Evolutionary conservation across 2,113 vertebrate genomes (phyloP).

Genomic region (Melanerpes aurifrons): DNA sequence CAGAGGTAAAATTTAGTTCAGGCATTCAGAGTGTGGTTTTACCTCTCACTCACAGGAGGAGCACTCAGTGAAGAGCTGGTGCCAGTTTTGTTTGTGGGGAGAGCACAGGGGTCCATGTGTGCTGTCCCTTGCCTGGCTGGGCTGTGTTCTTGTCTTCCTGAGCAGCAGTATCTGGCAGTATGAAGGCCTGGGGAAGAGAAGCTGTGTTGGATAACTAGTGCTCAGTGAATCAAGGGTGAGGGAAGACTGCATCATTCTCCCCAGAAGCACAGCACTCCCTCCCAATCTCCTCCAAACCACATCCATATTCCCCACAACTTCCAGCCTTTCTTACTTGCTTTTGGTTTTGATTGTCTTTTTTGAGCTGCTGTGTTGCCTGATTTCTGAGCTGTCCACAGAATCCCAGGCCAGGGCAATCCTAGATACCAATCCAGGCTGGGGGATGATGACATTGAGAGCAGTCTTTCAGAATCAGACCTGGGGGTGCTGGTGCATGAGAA

Average conservation of each 20-base stretch:
- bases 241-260: background rate
- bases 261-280: background rate
- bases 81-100: background rate
- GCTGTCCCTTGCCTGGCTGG: background rate
- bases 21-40: background rate
- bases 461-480: too few relatives aligned
- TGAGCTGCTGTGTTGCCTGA: accelerated
- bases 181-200: background rate
- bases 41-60: background rate
- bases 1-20: background rate
- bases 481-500: too few relatives aligned
- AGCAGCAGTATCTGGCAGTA: accelerated
- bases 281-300: background rate
- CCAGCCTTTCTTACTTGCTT: background rate
- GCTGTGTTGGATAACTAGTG: background rate
- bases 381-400: background rate
- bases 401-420: background rate
- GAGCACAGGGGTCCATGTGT: background rate
- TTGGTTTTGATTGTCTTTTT: background rate
- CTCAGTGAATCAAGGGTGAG: background rate
- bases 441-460: too few relatives aligned
- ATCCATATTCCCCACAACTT: background rate
- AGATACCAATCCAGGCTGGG: too few relatives aligned
- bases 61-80: background rate
- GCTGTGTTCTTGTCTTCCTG: background rate